Base-by-base conservation (phyloP, 1,140 invertebrate species). In the Drosophila pruinosa region DNA sequence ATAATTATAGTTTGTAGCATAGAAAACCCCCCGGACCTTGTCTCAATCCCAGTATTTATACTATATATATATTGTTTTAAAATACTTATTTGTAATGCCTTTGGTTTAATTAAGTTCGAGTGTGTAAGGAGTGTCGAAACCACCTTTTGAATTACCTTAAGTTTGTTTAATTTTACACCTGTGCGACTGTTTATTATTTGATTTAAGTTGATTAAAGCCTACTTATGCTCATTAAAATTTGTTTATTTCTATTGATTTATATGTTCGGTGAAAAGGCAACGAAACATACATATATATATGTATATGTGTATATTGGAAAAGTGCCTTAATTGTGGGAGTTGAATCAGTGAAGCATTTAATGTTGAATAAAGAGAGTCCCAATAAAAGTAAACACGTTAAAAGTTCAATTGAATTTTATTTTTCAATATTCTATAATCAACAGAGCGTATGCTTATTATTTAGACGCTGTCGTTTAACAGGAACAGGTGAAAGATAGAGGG, bases 1-100 rank as follows among this genome's bases (percentile, higher is more conserved):
- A n/a, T 54, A 63, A 53, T 56, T 70, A 31, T 70, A 45, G 14
- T 24, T 31, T 48, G 43, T 59, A 47, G 45, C 2, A 7, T 10
- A 26, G 7, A 8, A 15, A 0, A 7, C 17, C 38, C 34, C 1
- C 41, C 15, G 14, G 8, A 52, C 38, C 17, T 50, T 54, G 21
- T 61, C 48, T 54, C 10, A 6, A 52, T 24, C 69, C 69, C 69
- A 72, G 69, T 72, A 72, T 72, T 67, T 38, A 17, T 34, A 22
- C 24, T 41, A 45, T 39, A 34, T 26, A 7, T 59, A n/a, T 8
- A 34, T 34, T 12, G 12, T 12, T 17, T 38, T 19, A n/a, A 22
- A 41, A 17, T 17, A 17, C 4, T n/a, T 39, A 39, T 39, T 12
- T 15, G 36, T 15, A 14, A 39, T 14, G 36, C 36, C 36, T 6